These are phyloP conservation scores for Drosophila insularis DNA, from an alignment of 1,140 invertebrate genomes.

Conservation along the genomic window DNA sequence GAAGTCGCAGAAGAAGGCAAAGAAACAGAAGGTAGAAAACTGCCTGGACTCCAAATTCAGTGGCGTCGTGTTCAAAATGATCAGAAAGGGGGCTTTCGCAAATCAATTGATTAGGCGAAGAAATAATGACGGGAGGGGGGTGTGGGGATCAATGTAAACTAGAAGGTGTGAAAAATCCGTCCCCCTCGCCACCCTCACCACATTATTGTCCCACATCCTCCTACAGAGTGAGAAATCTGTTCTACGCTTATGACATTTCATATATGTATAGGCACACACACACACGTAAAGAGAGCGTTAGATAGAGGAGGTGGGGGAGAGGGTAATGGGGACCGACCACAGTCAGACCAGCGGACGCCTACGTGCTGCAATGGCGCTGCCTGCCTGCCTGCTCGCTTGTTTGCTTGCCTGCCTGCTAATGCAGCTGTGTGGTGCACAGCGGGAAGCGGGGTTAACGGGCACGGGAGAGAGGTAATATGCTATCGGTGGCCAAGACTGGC, in stretches of 20 bases:
- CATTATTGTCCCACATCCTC: background rate
- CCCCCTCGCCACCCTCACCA: too few relatives aligned
- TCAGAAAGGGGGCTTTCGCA: too few relatives aligned
- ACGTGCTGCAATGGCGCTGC: slow-evolving; percentile 68
- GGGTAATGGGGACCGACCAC: slow-evolving; percentile 12
- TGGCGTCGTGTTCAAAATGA: background rate
- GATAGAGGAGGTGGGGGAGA: background rate
- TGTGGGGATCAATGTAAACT: too few relatives aligned
- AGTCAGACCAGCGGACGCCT: slow-evolving; percentile 69
- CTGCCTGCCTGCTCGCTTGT: background rate
- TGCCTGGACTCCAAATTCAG: slow-evolving; percentile 34
- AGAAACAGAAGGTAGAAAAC: slow-evolving; percentile 12
- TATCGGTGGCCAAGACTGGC: slow-evolving; percentile 50
- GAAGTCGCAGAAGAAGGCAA: background rate
- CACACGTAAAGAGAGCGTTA: background rate
- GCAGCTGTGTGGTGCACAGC: slow-evolving; percentile 51
- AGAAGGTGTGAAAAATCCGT: too few relatives aligned
- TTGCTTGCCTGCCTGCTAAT: slow-evolving; percentile 29
- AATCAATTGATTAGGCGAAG: too few relatives aligned
- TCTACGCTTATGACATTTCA: slow-evolving; percentile 4
- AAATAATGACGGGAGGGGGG: too few relatives aligned
- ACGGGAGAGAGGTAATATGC: background rate
- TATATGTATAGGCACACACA: background rate
- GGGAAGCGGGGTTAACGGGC: slow-evolving; percentile 10
- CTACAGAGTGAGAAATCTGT: background rate